These are phyloP conservation scores for Pseudochirops cupreus DNA, from an alignment of 2,797 vertebrate species.

Conservation along the genomic window DNA sequence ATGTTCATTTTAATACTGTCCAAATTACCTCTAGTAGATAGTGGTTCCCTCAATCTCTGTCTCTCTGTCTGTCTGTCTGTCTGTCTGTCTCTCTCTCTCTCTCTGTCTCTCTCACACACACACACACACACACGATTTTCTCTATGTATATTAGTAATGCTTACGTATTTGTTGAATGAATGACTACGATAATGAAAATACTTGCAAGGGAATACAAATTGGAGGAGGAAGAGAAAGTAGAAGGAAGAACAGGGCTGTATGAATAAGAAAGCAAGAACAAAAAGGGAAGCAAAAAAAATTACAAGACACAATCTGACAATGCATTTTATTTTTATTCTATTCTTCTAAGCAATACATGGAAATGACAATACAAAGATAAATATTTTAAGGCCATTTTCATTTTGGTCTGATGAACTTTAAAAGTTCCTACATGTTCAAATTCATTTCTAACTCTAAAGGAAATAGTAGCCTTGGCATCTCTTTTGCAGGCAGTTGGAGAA, in stretches of 20 bases:
- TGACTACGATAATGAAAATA: not conserved
- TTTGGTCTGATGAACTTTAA: constrained; percentile 59
- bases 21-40: not conserved
- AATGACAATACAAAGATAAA: constrained; percentile 7
- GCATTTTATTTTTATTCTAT: constrained; percentile 65
- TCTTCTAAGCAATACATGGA: constrained; percentile 58
- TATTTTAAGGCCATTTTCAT: constrained; percentile 66
- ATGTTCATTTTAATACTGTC: not conserved
- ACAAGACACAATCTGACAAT: constrained; percentile 58
- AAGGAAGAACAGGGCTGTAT: not conserved
- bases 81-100: too few relatives aligned
- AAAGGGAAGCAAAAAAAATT: constrained; percentile 50
- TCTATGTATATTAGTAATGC: not conserved
- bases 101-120: too few relatives aligned
- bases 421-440: constrained; percentile 63
- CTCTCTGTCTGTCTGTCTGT: too few relatives aligned
- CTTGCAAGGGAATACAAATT: constrained; percentile 21
- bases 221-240: not conserved
- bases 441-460: constrained; percentile 77
- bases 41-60: not conserved
- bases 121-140: not conserved
- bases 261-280: not conserved
- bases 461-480: constrained; percentile 68
- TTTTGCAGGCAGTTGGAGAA: constrained; percentile 78
- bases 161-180: not conserved